Evolutionary conservation across 2,113 vertebrate species (phyloP).

Genomic region (Protobothrops mucrosquamatus): DNA sequence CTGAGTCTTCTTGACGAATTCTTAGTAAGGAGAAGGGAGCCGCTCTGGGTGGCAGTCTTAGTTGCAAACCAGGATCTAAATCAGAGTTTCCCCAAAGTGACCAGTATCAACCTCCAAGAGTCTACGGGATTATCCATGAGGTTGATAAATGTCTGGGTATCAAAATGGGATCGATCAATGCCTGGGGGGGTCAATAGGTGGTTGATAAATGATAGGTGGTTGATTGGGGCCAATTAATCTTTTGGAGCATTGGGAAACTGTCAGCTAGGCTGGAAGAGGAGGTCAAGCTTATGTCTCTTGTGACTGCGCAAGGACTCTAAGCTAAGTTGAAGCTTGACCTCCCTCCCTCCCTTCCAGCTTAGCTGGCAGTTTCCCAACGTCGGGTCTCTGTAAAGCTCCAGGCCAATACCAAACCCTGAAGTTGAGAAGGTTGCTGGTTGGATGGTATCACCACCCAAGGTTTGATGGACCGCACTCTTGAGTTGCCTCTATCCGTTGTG

Average conservation of each 20-base stretch:
- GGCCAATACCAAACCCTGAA: neutral
- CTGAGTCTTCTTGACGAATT: neutral
- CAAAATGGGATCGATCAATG: too few relatives aligned
- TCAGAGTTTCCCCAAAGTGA: neutral
- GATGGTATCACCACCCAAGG: neutral
- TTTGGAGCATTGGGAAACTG: neutral
- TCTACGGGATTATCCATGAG: neutral
- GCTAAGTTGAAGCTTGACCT: neutral
- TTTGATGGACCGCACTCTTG: neutral
- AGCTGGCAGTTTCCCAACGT: too few relatives aligned
- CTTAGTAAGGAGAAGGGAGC: neutral
- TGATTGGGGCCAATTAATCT: neutral
- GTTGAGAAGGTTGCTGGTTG: neutral
- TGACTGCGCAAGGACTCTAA: too few relatives aligned
- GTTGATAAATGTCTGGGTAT: neutral
- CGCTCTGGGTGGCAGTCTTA: neutral
- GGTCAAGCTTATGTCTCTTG: neutral
- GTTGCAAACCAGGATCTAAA: neutral
- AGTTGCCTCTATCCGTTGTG: neutral
- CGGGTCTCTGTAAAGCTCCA: neutral
- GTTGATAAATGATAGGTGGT: neutral
- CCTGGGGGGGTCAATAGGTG: neutral
- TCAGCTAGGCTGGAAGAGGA: neutral
- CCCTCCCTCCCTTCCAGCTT: neutral
- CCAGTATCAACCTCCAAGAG: neutral